Percentiles rank a stretch among this genome's conserved stretches.
Conservation (phyloP, 2,888 invertebrate species). For the Lochmaea crataegi region DNA sequence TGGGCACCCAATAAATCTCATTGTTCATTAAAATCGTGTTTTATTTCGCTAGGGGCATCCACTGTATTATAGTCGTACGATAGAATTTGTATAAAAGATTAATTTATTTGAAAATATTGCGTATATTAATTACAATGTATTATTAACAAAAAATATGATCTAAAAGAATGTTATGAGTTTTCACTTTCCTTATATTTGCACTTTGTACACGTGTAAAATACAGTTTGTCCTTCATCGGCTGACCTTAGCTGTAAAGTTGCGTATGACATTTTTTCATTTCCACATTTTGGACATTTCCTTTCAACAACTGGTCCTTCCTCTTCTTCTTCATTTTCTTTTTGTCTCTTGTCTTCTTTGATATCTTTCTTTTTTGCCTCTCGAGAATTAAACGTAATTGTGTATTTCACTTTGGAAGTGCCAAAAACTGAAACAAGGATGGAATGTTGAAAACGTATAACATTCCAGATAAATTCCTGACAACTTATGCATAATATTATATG, state of each 20-base stretch:
- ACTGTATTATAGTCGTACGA: too few relatives aligned
- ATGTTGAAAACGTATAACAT: too few relatives aligned
- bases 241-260: constrained; percentile 94
- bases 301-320: constrained; percentile 81
- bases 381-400: constrained; percentile 79
- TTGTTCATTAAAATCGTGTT: constrained; percentile 4
- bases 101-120: not conserved
- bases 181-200: constrained; percentile 87
- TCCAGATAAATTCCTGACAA: too few relatives aligned
- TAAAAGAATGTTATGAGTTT: constrained; percentile 69
- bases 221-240: constrained; percentile 99
- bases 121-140: not conserved
- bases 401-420: constrained; percentile 74
- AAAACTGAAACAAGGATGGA: constrained; percentile 68
- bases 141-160: not conserved
- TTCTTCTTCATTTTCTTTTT: constrained; percentile 54
- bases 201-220: constrained; percentile 95
- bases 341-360: constrained; percentile 52
- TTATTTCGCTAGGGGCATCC: not conserved
- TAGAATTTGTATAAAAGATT: too few relatives aligned
- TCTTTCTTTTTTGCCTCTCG: constrained; percentile 64
- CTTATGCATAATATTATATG: too few relatives aligned
- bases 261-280: constrained; percentile 92
- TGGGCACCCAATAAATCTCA: constrained; percentile 15
- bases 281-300: constrained; percentile 87